A percentile compares a stretch with the other conserved stretches of the same genome.
These are phyloP conservation scores for Manis javanica DNA, from an alignment of 2,797 vertebrate genomes.

Conservation along the genomic window DNA sequence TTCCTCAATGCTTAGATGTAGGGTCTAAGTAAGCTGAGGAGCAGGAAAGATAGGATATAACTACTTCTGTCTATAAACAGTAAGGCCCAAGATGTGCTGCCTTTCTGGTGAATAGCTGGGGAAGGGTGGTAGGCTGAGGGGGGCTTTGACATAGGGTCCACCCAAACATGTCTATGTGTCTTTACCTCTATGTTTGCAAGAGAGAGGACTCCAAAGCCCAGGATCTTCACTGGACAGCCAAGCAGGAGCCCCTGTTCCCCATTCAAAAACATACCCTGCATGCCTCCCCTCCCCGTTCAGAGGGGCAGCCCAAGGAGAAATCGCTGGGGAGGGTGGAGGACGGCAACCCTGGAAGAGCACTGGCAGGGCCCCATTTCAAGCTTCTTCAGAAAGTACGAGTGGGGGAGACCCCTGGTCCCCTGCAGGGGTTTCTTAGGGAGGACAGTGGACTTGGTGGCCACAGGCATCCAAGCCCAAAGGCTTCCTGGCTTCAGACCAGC, in stretches of 20 bases:
- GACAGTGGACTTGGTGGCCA: not conserved
- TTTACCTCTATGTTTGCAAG: conserved; percentile 29
- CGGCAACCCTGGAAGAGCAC: not conserved
- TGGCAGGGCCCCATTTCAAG: not conserved
- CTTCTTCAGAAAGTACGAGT: not conserved
- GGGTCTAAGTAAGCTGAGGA: not conserved
- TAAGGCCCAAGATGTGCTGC: not conserved
- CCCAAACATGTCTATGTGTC: not conserved
- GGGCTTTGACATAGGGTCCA: not conserved
- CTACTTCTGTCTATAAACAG: not conserved
- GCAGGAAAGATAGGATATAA: not conserved
- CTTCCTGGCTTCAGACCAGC: conserved; percentile 26
- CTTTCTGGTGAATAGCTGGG: not conserved
- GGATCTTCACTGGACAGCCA: not conserved
- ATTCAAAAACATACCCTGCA: not conserved
- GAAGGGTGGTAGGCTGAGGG: not conserved
- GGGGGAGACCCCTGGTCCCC: not conserved
- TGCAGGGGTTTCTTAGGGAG: not conserved
- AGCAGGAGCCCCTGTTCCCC: not conserved
- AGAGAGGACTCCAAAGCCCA: conserved; percentile 19
- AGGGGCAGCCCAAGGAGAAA: not conserved
- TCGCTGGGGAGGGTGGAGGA: not conserved
- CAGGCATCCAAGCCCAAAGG: not conserved
- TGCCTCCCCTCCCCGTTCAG: not conserved
- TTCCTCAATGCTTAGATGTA: not conserved